These are phyloP conservation scores for Nymphalis io DNA, from an alignment of 1,140 invertebrate genomes.

Conservation along the genomic window DNA sequence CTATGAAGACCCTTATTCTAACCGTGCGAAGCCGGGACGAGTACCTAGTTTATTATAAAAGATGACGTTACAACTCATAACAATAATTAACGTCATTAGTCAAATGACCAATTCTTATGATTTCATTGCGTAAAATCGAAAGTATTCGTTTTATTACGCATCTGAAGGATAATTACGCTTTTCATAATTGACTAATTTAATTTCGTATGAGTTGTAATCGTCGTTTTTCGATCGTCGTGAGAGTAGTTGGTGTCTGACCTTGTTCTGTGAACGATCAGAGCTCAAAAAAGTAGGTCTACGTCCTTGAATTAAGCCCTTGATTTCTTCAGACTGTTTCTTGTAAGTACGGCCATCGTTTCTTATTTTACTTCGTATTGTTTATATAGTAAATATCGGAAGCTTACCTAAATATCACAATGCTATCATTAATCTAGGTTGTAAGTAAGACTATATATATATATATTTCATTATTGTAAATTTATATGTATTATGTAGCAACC, in stretches of 20 bases:
- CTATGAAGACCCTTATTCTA: no score
- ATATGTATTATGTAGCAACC: no score
- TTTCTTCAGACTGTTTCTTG: constrained; percentile 1
- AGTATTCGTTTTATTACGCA: constrained; percentile 31
- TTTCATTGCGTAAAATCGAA: constrained; percentile 35
- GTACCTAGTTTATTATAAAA: neutral
- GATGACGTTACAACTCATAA: neutral
- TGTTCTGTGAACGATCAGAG: constrained; percentile 6
- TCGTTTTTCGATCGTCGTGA: constrained; percentile 39
- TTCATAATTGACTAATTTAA: constrained; percentile 46
- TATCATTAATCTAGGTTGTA: no score
- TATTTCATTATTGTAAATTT: no score
- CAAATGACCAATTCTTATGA: constrained; percentile 22
- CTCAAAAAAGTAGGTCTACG: neutral
- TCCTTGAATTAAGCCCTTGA: constrained; percentile 16
- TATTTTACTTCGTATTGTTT: neutral
- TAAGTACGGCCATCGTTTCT: neutral
- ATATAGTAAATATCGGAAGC: no score
- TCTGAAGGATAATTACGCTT: constrained; percentile 44
- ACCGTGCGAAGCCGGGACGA: no score
- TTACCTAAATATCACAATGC: no score
- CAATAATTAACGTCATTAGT: constrained; percentile 17
- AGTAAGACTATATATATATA: no score
- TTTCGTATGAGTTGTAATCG: constrained; percentile 38
- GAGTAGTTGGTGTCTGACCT: constrained; percentile 7